A percentile compares a stretch with the other conserved stretches of the same genome.
Conservation (phyloP, 2,797 vertebrate species). For the Melopsittacus undulatus region DNA sequence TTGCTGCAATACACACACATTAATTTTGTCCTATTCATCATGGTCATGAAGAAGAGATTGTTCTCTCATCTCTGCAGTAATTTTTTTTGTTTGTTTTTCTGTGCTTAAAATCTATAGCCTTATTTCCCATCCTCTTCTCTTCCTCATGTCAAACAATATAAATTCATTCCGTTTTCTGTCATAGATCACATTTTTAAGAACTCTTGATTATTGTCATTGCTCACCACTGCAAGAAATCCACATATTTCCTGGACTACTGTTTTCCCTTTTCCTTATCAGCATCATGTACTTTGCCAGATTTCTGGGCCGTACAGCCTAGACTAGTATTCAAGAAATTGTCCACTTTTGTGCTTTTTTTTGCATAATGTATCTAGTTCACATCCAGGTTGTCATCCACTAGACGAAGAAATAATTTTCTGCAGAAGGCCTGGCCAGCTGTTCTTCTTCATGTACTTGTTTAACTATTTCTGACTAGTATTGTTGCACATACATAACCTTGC, state of each 20-base stretch:
- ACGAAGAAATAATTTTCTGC: background rate
- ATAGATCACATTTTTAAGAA: constrained; percentile 18
- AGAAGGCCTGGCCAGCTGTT: background rate
- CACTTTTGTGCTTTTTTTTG: background rate
- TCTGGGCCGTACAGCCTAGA: background rate
- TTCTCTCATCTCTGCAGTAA: background rate
- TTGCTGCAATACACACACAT: background rate
- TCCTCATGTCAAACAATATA: background rate
- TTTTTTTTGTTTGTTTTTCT: constrained; percentile 16
- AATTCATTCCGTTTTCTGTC: background rate
- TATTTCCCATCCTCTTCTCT: background rate
- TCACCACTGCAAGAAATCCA: background rate
- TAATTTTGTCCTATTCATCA: constrained; percentile 28
- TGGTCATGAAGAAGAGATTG: background rate
- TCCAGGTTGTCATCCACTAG: background rate
- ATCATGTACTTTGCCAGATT: background rate
- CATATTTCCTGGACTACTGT: background rate
- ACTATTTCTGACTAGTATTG: background rate
- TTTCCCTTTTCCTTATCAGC: background rate
- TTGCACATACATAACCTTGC: fast-evolving
- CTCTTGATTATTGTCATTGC: background rate
- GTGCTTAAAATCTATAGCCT: constrained; percentile 22
- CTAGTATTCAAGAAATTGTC: background rate
- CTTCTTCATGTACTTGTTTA: background rate
- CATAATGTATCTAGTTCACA: background rate